Conservation (phyloP, 2,797 vertebrate genomes). For the Coluber constrictor region DNA sequence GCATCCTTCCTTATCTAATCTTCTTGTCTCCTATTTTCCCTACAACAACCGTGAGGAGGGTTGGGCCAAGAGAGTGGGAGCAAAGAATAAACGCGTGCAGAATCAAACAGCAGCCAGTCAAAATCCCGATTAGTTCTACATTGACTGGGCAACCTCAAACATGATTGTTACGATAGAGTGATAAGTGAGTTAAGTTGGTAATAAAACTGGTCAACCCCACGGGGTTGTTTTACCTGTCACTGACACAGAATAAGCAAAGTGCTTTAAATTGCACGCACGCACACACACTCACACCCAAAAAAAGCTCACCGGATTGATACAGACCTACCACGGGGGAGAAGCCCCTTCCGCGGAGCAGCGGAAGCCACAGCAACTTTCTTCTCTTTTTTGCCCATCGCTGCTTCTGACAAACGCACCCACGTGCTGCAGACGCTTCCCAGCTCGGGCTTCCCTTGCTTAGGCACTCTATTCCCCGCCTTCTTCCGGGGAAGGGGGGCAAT, state of each 20-base stretch:
- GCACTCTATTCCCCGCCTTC: constrained; percentile 28
- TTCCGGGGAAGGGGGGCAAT: background rate
- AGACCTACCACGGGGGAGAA: background rate
- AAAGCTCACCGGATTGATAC: background rate
- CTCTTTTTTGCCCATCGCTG: background rate
- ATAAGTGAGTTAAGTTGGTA: background rate
- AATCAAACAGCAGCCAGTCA: background rate
- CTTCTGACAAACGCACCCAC: accelerated
- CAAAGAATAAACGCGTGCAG: background rate
- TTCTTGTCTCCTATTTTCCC: background rate
- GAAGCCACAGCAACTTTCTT: accelerated
- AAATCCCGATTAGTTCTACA: background rate
- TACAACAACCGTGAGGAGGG: background rate
- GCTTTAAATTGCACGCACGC: background rate
- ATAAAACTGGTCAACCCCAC: background rate
- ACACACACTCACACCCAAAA: no score
- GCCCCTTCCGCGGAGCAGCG: background rate
- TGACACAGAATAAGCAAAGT: no score
- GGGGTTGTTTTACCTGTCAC: background rate
- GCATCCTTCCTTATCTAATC: background rate
- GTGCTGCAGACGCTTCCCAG: accelerated
- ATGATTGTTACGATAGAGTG: background rate
- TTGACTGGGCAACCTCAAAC: background rate
- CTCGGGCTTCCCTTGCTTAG: accelerated
- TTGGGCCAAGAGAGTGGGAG: background rate